Evolutionary conservation across 2,797 vertebrate genomes (phyloP).

Genomic region (Hippopotamyrus pictus): DNA sequence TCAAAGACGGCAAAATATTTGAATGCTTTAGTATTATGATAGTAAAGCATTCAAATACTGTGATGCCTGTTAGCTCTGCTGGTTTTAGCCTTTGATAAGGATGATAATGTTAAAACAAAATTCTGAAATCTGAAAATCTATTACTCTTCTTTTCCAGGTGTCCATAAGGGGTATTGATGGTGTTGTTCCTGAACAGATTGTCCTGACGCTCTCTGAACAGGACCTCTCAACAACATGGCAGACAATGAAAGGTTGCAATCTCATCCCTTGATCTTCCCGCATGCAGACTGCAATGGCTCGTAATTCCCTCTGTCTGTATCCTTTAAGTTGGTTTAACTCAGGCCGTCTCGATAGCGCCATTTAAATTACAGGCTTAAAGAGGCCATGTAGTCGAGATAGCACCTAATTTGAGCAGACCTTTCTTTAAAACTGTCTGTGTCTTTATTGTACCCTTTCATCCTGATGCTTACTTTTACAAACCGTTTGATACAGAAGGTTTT

Average conservation of each 20-base stretch:
- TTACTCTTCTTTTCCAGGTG: conserved; percentile 28
- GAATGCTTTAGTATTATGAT: background rate
- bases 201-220: conserved; percentile 54
- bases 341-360: conserved; percentile 60
- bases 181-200: conserved; percentile 29
- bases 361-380: conserved; percentile 72
- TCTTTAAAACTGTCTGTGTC: conserved; percentile 49
- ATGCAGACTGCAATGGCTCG: conserved; percentile 34
- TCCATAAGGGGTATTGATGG: conserved; percentile 19
- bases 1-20: background rate
- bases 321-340: conserved; percentile 35
- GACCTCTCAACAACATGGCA: conserved; percentile 50
- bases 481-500: conserved; percentile 37
- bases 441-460: conserved; percentile 49
- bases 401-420: conserved; percentile 49
- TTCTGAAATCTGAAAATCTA: background rate
- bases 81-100: background rate
- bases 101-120: background rate
- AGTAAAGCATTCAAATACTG: too few relatives aligned
- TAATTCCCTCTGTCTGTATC: conserved; percentile 38
- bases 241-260: conserved; percentile 62
- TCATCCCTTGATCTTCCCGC: conserved; percentile 51
- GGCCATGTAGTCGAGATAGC: conserved; percentile 64
- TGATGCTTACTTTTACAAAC: conserved; percentile 38
- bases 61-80: background rate